A percentile compares a stretch with the other conserved stretches of the same genome.
Evolutionary conservation across 2,797 vertebrate genomes (phyloP).

Genomic region (Halcyon badia): DNA sequence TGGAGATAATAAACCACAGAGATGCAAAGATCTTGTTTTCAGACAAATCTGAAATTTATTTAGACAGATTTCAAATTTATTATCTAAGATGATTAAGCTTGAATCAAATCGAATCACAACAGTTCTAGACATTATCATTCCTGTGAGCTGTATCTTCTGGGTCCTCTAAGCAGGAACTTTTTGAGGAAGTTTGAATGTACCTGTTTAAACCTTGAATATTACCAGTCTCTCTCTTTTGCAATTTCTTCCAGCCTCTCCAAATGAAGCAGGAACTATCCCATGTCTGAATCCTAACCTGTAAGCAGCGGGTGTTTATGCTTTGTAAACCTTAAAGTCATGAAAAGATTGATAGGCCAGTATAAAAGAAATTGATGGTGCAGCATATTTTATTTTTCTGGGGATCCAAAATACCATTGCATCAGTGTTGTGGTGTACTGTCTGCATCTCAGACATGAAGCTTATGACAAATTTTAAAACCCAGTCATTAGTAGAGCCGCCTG

Average conservation of each 20-base stretch:
- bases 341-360: not conserved
- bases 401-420: not conserved
- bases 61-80: conserved; percentile 22
- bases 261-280: not conserved
- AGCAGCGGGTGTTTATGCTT: not conserved
- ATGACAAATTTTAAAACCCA: not conserved
- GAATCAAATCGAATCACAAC: not conserved
- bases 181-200: not conserved
- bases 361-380: not conserved
- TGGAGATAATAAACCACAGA: not conserved
- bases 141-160: not conserved
- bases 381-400: not conserved
- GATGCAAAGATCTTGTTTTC: conserved; percentile 9
- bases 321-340: not conserved
- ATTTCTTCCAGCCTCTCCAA: not conserved
- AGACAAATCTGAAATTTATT: conserved; percentile 1
- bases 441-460: not conserved
- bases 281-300: not conserved
- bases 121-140: not conserved
- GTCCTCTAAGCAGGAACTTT: not conserved
- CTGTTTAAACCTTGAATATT: not conserved
- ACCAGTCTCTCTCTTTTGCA: not conserved
- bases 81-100: conserved; percentile 39
- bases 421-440: not conserved
- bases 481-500: not conserved